These are phyloP conservation scores for Pseudochirops cupreus DNA, from an alignment of 2,797 vertebrate genomes.

Conservation along the genomic window DNA sequence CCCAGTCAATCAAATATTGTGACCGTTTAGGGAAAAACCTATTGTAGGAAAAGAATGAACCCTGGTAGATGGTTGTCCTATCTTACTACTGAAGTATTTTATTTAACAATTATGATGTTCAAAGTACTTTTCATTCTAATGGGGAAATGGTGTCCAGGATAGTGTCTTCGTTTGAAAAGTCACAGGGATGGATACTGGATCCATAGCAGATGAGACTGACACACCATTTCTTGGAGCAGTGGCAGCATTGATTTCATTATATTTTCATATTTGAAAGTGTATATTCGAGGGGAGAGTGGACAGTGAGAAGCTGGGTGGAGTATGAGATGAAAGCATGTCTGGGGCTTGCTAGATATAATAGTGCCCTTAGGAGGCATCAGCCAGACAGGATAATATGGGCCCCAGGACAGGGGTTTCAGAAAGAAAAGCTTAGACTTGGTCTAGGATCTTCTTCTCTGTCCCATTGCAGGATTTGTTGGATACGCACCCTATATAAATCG, in stretches of 20 bases:
- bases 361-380: not conserved
- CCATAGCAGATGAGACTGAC: not conserved
- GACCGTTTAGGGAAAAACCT: not conserved
- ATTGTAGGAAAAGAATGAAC: not conserved
- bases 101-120: not conserved
- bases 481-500: conserved; percentile 91
- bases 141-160: not conserved
- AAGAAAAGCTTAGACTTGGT: not conserved
- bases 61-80: not conserved
- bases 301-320: not conserved
- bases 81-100: not conserved
- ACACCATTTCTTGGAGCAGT: not conserved
- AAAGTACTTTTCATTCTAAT: not conserved
- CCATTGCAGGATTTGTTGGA: conserved; percentile 94
- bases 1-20: not conserved
- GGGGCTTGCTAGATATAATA: not conserved
- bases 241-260: not conserved
- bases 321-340: not conserved
- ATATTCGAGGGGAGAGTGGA: not conserved
- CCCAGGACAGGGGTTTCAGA: not conserved
- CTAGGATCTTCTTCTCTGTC: not conserved
- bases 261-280: not conserved
- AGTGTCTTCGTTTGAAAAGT: not conserved
- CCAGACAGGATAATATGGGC: not conserved
- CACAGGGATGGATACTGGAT: not conserved